phyloP scores from a whole-genome alignment of 2,797 vertebrate species.

The Fistularia commersonii region DNA sequence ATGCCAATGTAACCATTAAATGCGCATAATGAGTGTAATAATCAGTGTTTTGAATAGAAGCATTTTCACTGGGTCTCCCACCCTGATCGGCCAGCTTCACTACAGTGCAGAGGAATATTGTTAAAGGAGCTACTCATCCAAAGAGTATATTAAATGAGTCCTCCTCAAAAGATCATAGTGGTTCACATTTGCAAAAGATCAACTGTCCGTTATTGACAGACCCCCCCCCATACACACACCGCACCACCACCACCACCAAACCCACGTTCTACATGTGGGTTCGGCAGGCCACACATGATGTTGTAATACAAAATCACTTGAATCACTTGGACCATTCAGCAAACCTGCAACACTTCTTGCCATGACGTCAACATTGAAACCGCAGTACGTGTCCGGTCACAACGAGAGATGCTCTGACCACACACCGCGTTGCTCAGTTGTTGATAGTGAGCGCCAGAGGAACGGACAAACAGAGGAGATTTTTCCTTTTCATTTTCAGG shows the following conservation, averaged over 20 bases:
- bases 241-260: too few relatives aligned
- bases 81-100: too few relatives aligned
- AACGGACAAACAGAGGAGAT: background rate
- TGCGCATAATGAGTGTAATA: too few relatives aligned
- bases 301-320: constrained; percentile 12
- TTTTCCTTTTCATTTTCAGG: background rate
- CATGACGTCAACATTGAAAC: constrained; percentile 9
- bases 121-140: background rate
- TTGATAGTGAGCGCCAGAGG: background rate
- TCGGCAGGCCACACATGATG: constrained; percentile 7
- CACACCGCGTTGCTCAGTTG: background rate
- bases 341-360: constrained; percentile 5
- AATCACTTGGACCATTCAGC: constrained; percentile 9
- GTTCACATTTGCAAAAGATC: constrained; percentile 3
- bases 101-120: background rate
- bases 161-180: constrained; percentile 9
- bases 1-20: too few relatives aligned
- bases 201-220: constrained; percentile 1
- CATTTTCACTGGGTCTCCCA: too few relatives aligned
- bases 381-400: background rate
- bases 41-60: too few relatives aligned
- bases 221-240: constrained; percentile 1
- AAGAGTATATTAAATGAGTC: constrained; percentile 1
- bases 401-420: background rate
- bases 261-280: constrained; percentile 13